These are phyloP conservation scores for Hesperophylax magnus DNA, from an alignment of 1,140 invertebrate species.

Conservation along the genomic window DNA sequence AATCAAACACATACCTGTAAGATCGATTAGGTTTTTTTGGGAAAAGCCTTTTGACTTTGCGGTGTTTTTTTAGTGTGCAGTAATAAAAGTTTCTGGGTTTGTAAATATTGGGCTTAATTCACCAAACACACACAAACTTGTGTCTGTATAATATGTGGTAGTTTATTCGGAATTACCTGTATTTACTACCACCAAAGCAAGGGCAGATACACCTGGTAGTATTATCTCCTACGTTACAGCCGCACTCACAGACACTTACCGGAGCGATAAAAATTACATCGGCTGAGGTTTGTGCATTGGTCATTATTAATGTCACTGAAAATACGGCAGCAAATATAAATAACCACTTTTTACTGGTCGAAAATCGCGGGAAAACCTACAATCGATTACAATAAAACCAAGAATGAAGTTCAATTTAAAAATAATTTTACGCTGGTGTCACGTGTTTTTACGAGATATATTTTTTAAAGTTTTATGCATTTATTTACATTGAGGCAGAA, in stretches of 20 bases:
- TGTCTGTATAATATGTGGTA: neutral
- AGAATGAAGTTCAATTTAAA: no score
- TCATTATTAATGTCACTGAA: neutral
- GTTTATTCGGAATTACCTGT: slow-evolving; percentile 19
- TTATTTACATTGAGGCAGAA: no score
- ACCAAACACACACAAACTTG: slow-evolving; percentile 20
- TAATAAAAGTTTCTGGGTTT: neutral
- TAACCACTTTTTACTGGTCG: neutral
- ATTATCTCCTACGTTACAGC: slow-evolving; percentile 16
- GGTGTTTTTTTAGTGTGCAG: neutral
- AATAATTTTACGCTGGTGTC: no score
- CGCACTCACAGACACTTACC: neutral
- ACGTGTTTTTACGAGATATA: no score
- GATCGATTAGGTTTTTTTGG: neutral
- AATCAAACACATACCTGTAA: neutral
- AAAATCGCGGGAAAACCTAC: no score
- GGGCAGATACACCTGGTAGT: slow-evolving; percentile 18
- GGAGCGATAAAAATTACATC: slow-evolving; percentile 16
- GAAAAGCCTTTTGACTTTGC: neutral
- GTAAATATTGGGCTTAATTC: slow-evolving; percentile 26
- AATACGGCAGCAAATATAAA: slow-evolving; percentile 13
- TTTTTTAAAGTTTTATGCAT: no score
- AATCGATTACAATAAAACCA: no score
- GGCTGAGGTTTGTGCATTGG: neutral
- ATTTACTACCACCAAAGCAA: neutral